Base-by-base conservation (phyloP, 2,113 vertebrate species). In the Muntiacus reevesi region DNA sequence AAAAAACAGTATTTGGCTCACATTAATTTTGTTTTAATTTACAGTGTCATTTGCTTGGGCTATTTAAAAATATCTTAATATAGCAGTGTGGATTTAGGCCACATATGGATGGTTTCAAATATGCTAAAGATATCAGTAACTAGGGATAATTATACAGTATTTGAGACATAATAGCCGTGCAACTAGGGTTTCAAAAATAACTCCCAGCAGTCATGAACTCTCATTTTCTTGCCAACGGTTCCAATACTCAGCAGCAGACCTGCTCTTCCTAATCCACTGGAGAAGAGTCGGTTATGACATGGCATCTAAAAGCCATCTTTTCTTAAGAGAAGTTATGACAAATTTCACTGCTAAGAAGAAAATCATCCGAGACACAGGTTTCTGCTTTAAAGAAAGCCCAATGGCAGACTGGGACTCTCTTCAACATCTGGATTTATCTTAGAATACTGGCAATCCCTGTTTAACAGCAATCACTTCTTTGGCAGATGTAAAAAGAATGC, bases 131-230 rank as follows among this genome's bases (percentile, higher is more conserved):
- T 71, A 96, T 93, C 93, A 91, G 74, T 93, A 91, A 87, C 86
- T 50, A 92, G 50, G n/a, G 82, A 95, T 95, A 95, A 97, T 88
- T 82, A 97, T 60, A 96, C 23, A 88, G 81, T 60, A 89, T 95
- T 57, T 91, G 59, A 96, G 88, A 95, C 54, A 62, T n/a, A 94
- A 96, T 5, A 92, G 91, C 54, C 7, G 17, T 43, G 82, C 76
- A 97, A 84, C 54, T 19, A 90, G 50, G 71, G 33, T 59, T 96
- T 93, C 90, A 94, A 96, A 98, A 98, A 94, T 92, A 96, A 89
- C 67, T 85, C 74, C 40, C 9, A 89, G 85, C 16, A 95, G 81
- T 50, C 97, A 97, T 28, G 67, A 94, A 86, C 88, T 96, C 87
- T 95, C 64, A 83, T 82, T 95, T 95, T 96, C 85, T 93, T 94